Base-by-base conservation (phyloP, 2,113 vertebrate genomes). In the Periophthalmodon schlosseri region DNA sequence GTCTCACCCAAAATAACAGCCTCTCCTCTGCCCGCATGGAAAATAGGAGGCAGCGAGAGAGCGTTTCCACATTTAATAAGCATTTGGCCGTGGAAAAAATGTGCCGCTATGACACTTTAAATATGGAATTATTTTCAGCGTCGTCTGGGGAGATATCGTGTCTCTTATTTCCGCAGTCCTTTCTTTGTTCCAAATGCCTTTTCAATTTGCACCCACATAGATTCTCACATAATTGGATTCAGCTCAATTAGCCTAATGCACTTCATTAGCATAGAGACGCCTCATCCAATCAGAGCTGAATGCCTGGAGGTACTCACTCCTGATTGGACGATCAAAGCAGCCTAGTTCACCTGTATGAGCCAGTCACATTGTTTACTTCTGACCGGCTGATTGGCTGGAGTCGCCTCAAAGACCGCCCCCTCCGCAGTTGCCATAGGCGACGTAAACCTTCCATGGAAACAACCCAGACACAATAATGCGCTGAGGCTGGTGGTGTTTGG, bases 381-480 rank as follows among this genome's bases (percentile, higher is more conserved):
- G 68, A 78, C 75, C 46, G 69, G 82, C 54, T 46, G 77, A 92
- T 91, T 91, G 89, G 89, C 80, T 86, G 67, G 75, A 67, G 60
- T 77, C 74, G 65, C 72, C 28, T 56, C 68, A 79, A 77, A 86
- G 83, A 75, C 87, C 72, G 28, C 89, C 89, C 86, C 86, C 70
- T 80, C 81, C 83, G 77, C 85, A 81, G 92, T 93, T 93, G 89
- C 92, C 91, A 93, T 91, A 90, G 92, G 88, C 91, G 87, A 90
- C 68, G 74, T 88, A 90, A 92, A 87, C 87, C 84, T 93, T 91
- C 87, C 86, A 86, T 90, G 90, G 92, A 92, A 91, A 94, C 92
- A 92, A 90, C 70, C 86, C 86, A 82, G 76, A 66, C 70, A 86
- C 85, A 83, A 76, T 63, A 76, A 86, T 82, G 80, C 72, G 73